Evolutionary conservation across 1,140 invertebrate species (phyloP).

Genomic region (Aphidius gifuensis): DNA sequence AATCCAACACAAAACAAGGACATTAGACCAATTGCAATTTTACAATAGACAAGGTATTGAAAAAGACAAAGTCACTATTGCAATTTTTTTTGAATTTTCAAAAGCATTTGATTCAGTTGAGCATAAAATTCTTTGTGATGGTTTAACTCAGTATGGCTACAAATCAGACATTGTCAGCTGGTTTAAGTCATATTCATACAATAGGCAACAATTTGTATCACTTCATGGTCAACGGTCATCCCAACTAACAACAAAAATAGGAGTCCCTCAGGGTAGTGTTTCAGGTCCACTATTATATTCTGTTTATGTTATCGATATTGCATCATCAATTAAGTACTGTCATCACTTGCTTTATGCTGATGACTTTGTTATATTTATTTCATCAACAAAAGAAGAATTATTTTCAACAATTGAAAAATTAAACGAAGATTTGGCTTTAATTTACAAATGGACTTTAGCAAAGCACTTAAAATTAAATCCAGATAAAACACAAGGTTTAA

Average conservation of each 20-base stretch:
- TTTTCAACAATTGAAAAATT: too few species aligned
- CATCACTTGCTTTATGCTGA: too few species aligned
- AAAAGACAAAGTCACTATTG: neutral
- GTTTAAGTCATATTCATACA: neutral
- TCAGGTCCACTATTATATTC: conserved; percentile 9
- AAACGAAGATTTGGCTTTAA: too few species aligned
- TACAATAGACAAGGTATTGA: neutral
- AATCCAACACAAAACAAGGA: too few species aligned
- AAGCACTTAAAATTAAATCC: too few species aligned
- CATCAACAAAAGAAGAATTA: too few species aligned
- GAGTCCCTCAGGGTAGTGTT: conserved; percentile 2
- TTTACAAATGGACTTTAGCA: too few species aligned
- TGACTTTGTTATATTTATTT: too few species aligned
- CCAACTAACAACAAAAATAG: neutral
- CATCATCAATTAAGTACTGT: too few species aligned
- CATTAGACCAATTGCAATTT: too few species aligned
- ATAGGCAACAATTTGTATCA: neutral
- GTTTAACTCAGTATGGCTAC: neutral
- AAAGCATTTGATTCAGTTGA: conserved; percentile 13
- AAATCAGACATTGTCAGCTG: neutral
- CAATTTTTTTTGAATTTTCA: conserved; percentile 12
- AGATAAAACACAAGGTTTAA: too few species aligned
- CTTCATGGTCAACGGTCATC: neutral
- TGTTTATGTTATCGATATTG: neutral
- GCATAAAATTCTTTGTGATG: neutral